phyloP scores from a whole-genome alignment of 2,888 invertebrate species.

The Acanthosepion esculentum region DNA sequence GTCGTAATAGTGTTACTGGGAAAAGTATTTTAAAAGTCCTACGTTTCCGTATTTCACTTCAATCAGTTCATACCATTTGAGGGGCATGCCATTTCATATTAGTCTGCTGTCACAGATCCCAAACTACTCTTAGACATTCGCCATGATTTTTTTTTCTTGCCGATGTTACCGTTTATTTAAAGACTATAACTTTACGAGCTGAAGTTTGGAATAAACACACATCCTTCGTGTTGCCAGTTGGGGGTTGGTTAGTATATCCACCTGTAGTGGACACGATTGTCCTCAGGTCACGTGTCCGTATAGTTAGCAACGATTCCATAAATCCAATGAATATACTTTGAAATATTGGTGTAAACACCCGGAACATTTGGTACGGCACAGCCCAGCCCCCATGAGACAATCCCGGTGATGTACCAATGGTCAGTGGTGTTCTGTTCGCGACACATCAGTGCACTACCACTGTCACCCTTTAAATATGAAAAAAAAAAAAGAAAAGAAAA shows the following conservation, averaged over 20 bases:
- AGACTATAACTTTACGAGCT: neutral
- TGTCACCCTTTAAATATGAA: slow-evolving; percentile 69
- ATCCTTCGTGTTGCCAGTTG: neutral
- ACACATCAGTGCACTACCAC: slow-evolving; percentile 73
- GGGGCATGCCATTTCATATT: neutral
- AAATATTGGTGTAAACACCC: slow-evolving; percentile 72
- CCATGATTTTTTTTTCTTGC: neutral
- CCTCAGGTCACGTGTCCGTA: slow-evolving; percentile 17
- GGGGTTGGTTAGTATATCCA: neutral
- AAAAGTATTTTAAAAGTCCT: neutral
- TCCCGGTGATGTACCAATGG: slow-evolving; percentile 66
- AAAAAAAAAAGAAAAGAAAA: no score
- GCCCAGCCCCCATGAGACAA: slow-evolving; percentile 73
- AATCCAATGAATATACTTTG: slow-evolving; percentile 67
- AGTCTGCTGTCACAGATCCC: neutral
- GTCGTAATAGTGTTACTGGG: neutral
- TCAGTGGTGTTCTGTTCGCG: slow-evolving; percentile 57
- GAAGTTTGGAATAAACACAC: neutral
- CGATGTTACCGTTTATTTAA: neutral
- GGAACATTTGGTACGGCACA: slow-evolving; percentile 72
- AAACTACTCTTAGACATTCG: neutral
- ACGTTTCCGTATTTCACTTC: neutral
- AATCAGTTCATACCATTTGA: neutral
- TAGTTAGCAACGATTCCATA: slow-evolving; percentile 58
- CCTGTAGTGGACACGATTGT: neutral